Conservation (phyloP, 2,888 invertebrate species). For the Macropis europaea region DNA sequence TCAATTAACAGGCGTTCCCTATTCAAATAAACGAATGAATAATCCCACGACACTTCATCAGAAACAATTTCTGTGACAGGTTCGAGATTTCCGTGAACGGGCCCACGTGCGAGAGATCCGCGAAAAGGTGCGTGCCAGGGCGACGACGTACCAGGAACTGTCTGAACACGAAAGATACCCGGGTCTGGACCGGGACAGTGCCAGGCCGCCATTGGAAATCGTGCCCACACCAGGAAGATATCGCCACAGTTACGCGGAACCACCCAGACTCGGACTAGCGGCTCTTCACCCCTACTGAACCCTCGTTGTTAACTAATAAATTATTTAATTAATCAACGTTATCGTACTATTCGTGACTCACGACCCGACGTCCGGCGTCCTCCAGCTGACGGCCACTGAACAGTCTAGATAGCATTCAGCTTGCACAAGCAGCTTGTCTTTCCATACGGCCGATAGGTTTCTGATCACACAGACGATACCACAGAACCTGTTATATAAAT, state of each 20-base stretch:
- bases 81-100: conserved; percentile 69
- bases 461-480: too few relatives aligned
- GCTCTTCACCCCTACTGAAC: conserved; percentile 77
- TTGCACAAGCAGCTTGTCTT: too few relatives aligned
- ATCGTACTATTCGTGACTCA: conserved; percentile 22
- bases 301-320: conserved; percentile 48
- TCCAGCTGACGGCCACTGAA: background rate
- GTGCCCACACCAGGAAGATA: conserved; percentile 75
- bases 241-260: conserved; percentile 78
- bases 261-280: conserved; percentile 76
- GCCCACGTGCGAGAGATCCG: conserved; percentile 70
- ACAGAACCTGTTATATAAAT: too few relatives aligned
- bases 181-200: conserved; percentile 81
- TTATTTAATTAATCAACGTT: conserved; percentile 57
- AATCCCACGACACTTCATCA: too few relatives aligned
- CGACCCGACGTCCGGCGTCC: conserved; percentile 25
- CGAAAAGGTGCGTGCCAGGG: conserved; percentile 72
- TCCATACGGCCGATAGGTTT: too few relatives aligned
- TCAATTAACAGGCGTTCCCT: too few relatives aligned
- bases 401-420: too few relatives aligned
- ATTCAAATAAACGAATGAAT: too few relatives aligned
- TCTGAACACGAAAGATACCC: conserved; percentile 82
- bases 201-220: conserved; percentile 75
- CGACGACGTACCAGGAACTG: conserved; percentile 80
- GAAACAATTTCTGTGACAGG: conserved; percentile 44